Evolutionary conservation across 2,113 vertebrate species (phyloP), one percentile per base, ranked within the genome.

Genomic region (Marmota flaviventris): DNA sequence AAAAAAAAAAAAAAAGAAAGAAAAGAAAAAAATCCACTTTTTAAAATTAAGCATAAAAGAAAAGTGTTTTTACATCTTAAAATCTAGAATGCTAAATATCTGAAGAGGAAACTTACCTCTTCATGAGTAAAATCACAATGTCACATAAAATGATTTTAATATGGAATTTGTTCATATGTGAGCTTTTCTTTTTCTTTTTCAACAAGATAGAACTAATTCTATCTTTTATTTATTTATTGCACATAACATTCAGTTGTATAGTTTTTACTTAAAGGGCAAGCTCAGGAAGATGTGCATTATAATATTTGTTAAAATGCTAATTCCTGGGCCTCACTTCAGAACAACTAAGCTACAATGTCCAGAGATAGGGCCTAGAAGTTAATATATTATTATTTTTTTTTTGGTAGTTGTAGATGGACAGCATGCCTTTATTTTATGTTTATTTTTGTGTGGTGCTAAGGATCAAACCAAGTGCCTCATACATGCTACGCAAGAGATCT

Each of bases 231-330:
- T 42, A 94, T 51, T 86, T 69, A 92, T 37, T 84, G 16, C 81
- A 94, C 20, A 76, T 75, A 81, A 82, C 81, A 77, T 87, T 91
- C 34, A 85, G 16, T 65, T 73, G n/a, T 12, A 72, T 24, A 92
- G 22, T 83, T 45, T 89, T 95, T 96, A 93, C 48, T 78, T 51
- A 84, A 11, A 87, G 25, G 10, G 22, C 34, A 94, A 93, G 78
- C 22, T 22, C 42, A 76, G n/a, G 58, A 97, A 91, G 27, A 77
- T 51, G 27, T 51, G 8, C 20, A 85, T 70, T 48, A 88, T 39
- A 92, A 96, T 85, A n/a, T 29, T 61, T 67, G 61, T 87, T 61
- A 87, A 96, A 94, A 75, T 93, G 65, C 22, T 65, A 85, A 91
- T 69, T 94, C 14, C 69, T 78, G 25, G 65, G 34, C 58, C 42